phyloP scores from a whole-genome alignment of 2,797 vertebrate genomes.

The Melanotaenia parkinsoni region DNA sequence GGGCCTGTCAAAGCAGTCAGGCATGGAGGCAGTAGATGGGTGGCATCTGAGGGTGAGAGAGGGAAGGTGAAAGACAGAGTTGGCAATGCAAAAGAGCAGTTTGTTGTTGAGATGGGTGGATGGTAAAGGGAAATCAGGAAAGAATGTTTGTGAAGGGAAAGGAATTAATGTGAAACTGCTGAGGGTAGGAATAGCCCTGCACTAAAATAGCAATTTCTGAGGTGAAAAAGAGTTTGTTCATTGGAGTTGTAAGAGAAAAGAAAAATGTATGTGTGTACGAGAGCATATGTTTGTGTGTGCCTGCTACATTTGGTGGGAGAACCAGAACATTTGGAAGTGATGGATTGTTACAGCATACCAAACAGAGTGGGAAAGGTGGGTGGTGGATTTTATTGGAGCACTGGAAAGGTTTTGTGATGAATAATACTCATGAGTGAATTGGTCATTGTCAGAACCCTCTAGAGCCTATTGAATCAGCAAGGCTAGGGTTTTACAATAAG shows the following conservation, averaged over 20 bases:
- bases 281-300: constrained; percentile 35
- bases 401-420: constrained; percentile 80
- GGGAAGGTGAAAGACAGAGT: constrained; percentile 46
- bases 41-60: constrained; percentile 72
- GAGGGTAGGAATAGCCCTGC: constrained; percentile 70
- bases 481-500: constrained; percentile 73
- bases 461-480: constrained; percentile 78
- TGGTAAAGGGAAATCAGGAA: constrained; percentile 60
- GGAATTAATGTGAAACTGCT: constrained; percentile 70
- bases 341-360: constrained; percentile 80
- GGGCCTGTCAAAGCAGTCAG: constrained; percentile 79
- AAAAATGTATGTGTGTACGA: constrained; percentile 29
- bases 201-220: constrained; percentile 74
- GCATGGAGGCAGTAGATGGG: constrained; percentile 71
- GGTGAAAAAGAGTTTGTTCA: constrained; percentile 71
- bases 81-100: constrained; percentile 65
- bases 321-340: constrained; percentile 70
- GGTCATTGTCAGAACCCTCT: constrained; percentile 80
- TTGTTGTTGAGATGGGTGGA: constrained; percentile 55
- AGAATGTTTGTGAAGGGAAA: constrained; percentile 70
- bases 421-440: constrained; percentile 82
- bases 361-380: constrained; percentile 76
- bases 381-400: constrained; percentile 78
- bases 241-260: constrained; percentile 66
- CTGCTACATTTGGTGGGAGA: constrained; percentile 43